Percentiles rank a stretch among this genome's conserved stretches.
These are phyloP conservation scores for Subacronicta megacephala DNA, from an alignment of 2,888 invertebrate genomes.

Conservation along the genomic window DNA sequence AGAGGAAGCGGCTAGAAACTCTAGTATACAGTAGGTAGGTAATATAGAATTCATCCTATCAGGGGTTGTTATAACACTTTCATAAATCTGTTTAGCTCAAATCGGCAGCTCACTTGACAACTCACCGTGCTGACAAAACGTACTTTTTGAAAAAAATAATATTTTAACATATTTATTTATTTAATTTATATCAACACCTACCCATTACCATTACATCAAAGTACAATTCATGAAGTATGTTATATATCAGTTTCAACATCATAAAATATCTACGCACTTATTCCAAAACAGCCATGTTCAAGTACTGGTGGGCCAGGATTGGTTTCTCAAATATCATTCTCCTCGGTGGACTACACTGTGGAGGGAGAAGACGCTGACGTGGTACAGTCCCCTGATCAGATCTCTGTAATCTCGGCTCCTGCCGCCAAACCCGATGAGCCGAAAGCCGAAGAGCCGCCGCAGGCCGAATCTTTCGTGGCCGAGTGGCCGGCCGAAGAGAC, in stretches of 20 bases:
- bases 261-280: neutral
- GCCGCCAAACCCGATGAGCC: constrained; percentile 80
- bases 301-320: constrained; percentile 88
- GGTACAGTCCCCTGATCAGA: constrained; percentile 92
- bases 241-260: neutral
- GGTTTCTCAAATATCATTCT: constrained; percentile 96
- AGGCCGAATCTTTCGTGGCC: constrained; percentile 36
- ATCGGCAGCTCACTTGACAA: no score
- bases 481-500: constrained; percentile 30
- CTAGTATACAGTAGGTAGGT: no score
- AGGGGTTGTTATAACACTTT: no score
- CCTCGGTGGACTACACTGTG: constrained; percentile 97
- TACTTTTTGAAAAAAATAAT: no score
- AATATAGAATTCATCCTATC: no score
- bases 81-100: no score
- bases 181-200: no score
- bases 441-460: constrained; percentile 38
- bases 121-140: no score
- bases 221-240: neutral
- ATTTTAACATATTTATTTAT: no score
- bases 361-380: constrained; percentile 94
- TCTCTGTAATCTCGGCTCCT: constrained; percentile 91
- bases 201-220: neutral
- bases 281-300: constrained; percentile 65
- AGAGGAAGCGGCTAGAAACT: no score